phyloP scores from a whole-genome alignment of 2,888 invertebrate species.

The Drosophila subsilvestris region DNA sequence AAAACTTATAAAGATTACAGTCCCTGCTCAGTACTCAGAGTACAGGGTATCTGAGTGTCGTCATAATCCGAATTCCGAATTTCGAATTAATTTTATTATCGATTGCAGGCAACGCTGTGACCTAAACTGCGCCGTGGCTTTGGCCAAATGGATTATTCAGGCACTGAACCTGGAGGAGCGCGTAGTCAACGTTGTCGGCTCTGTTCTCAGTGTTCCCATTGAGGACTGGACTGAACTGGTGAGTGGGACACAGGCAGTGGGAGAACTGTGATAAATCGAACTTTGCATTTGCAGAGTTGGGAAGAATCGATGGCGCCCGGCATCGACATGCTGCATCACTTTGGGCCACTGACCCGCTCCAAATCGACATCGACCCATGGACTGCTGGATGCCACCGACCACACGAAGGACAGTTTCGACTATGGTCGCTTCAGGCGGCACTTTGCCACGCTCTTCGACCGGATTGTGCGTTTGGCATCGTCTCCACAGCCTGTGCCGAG shows the following conservation, averaged over 20 bases:
- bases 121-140: conserved; percentile 80
- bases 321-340: conserved; percentile 83
- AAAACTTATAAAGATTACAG: no score
- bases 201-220: conserved; percentile 79
- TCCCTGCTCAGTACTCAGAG: neutral
- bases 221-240: conserved; percentile 83
- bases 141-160: conserved; percentile 79
- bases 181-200: conserved; percentile 75
- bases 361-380: conserved; percentile 69
- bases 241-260: conserved; percentile 5
- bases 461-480: conserved; percentile 78
- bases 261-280: neutral
- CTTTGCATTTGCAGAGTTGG: conserved; percentile 77
- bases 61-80: neutral
- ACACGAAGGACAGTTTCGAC: conserved; percentile 75
- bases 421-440: conserved; percentile 81
- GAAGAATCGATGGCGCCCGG: conserved; percentile 83
- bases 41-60: neutral
- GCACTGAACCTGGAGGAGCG: conserved; percentile 80
- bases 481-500: conserved; percentile 24
- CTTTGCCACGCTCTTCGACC: conserved; percentile 81
- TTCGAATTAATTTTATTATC: neutral
- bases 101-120: conserved; percentile 76
- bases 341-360: conserved; percentile 81
- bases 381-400: conserved; percentile 59